Percentiles rank a stretch among this genome's conserved stretches.
These are phyloP conservation scores for Tragelaphus buxtoni DNA, from an alignment of 2,113 vertebrate genomes.

Conservation along the genomic window DNA sequence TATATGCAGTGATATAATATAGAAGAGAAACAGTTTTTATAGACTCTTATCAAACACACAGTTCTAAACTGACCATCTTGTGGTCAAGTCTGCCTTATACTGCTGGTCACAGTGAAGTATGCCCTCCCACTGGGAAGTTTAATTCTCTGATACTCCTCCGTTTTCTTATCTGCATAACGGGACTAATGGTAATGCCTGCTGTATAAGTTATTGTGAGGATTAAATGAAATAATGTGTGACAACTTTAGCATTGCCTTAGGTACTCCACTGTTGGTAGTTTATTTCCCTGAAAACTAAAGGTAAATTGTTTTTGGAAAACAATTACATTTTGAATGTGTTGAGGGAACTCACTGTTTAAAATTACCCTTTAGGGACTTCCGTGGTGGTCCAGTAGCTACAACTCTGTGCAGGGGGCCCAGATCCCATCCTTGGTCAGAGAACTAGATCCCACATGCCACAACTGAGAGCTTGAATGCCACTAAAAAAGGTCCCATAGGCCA, in stretches of 20 bases:
- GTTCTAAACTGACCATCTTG: not conserved
- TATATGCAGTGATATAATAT: too few species aligned
- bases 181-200: not conserved
- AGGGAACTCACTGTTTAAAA: not conserved
- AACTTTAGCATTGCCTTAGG: not conserved
- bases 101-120: not conserved
- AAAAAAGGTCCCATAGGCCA: not conserved
- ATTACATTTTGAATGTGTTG: not conserved
- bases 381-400: not conserved
- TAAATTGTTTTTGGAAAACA: not conserved
- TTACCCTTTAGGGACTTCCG: not conserved
- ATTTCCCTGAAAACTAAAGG: not conserved
- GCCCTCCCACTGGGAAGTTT: not conserved
- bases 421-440: not conserved
- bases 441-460: not conserved
- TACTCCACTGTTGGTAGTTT: not conserved
- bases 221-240: not conserved
- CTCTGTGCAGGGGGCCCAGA: not conserved
- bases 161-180: not conserved
- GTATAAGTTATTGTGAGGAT: not conserved
- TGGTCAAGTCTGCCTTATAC: not conserved
- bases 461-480: not conserved
- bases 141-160: not conserved
- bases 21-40: not conserved
- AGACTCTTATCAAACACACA: not conserved